Evolutionary conservation across 2,113 vertebrate genomes (phyloP).

Genomic region (Tamias sibiricus): DNA sequence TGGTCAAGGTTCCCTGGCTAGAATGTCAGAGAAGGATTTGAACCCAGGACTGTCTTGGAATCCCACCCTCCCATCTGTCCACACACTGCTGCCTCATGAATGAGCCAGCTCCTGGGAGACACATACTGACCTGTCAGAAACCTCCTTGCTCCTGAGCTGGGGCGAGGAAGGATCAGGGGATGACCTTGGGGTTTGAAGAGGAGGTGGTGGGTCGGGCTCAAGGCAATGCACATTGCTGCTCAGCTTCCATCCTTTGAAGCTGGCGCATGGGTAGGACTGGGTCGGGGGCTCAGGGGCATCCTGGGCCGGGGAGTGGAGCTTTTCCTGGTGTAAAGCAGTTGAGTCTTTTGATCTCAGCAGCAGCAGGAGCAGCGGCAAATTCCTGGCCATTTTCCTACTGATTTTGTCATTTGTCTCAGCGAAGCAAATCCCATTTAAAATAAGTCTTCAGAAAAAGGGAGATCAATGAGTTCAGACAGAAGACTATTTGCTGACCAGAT

Average conservation of each 20-base stretch:
- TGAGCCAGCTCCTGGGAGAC: neutral
- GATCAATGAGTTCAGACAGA: neutral
- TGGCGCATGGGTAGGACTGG: neutral
- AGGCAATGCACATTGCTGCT: neutral
- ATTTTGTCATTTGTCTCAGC: neutral
- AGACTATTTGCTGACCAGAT: neutral
- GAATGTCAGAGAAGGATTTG: neutral
- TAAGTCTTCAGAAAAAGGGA: neutral
- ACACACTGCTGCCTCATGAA: neutral
- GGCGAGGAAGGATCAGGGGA: neutral
- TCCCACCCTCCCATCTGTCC: neutral
- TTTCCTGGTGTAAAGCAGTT: neutral
- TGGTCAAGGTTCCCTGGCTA: too few relatives aligned
- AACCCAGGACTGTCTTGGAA: neutral
- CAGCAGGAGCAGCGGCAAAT: neutral
- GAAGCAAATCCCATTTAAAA: neutral
- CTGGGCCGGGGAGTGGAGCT: neutral
- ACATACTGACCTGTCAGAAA: neutral
- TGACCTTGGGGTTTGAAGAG: neutral
- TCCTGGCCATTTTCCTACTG: neutral
- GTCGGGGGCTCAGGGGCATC: neutral
- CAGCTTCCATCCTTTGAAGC: neutral
- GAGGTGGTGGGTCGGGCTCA: accelerated
- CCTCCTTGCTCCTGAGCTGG: neutral
- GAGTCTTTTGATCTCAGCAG: neutral